These are phyloP conservation scores for Dermochelys coriacea DNA, from an alignment of 2,797 vertebrate species.

Conservation along the genomic window DNA sequence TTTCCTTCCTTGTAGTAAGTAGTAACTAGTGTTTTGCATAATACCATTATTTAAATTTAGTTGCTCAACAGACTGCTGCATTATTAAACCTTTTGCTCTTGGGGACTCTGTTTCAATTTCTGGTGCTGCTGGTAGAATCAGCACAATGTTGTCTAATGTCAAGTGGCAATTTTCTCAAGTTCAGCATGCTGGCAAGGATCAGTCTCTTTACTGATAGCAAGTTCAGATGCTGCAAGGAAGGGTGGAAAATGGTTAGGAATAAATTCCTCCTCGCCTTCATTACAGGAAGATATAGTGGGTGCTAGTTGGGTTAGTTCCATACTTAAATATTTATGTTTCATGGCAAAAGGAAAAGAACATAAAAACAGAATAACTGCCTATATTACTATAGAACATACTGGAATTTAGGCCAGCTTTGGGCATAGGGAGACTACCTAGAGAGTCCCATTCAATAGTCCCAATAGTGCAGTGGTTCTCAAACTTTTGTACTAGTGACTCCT, in stretches of 20 bases:
- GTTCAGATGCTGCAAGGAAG: slow-evolving; percentile 38
- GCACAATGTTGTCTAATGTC: slow-evolving; percentile 33
- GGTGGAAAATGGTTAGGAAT: slow-evolving; percentile 28
- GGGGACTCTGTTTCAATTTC: slow-evolving; percentile 54
- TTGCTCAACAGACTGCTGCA: slow-evolving; percentile 38
- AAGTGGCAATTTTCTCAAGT: slow-evolving; percentile 65
- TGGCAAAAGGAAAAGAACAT: slow-evolving; percentile 29
- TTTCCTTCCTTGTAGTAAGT: slow-evolving; percentile 53
- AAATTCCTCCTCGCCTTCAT: slow-evolving; percentile 58
- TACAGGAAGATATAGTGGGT: slow-evolving; percentile 34
- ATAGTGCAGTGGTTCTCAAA: neutral
- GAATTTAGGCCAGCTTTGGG: neutral
- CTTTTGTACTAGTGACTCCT: too few relatives aligned
- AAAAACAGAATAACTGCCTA: slow-evolving; percentile 11
- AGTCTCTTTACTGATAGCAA: slow-evolving; percentile 4
- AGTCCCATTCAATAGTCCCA: neutral
- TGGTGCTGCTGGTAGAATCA: slow-evolving; percentile 41
- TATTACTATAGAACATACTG: neutral
- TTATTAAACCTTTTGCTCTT: slow-evolving; percentile 68
- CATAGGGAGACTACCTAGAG: neutral
- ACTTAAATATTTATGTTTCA: slow-evolving; percentile 49
- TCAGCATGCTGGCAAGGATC: slow-evolving; percentile 35
- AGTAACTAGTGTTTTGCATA: slow-evolving; percentile 47
- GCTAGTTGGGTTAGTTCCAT: slow-evolving; percentile 35
- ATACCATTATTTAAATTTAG: slow-evolving; percentile 54